Conservation (phyloP, 2,797 vertebrate species). For the Psittacula echo region DNA sequence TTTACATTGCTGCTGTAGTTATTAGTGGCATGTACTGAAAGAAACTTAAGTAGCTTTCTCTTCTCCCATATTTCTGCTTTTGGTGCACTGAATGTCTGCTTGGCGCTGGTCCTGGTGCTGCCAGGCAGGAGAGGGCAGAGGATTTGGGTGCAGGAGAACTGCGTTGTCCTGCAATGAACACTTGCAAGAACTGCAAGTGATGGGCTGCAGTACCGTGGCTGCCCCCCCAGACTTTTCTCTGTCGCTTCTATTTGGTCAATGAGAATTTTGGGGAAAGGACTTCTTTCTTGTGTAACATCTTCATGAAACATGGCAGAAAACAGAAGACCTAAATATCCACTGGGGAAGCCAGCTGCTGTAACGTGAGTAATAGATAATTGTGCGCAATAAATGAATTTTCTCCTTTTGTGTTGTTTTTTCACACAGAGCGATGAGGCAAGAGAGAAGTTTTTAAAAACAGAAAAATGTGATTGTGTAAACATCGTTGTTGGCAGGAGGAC, state of each 20-base stretch:
- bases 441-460: conserved; percentile 51
- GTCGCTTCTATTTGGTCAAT: neutral
- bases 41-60: neutral
- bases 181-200: neutral
- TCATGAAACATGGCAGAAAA: neutral
- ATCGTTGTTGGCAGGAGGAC: conserved; percentile 17
- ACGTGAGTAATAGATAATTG: neutral
- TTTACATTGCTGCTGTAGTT: conserved; percentile 2
- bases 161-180: neutral
- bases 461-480: conserved; percentile 67
- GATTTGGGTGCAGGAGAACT: neutral
- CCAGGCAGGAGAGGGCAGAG: neutral
- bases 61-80: neutral
- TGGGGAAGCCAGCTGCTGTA: neutral
- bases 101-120: rapidly evolving
- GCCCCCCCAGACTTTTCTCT: neutral
- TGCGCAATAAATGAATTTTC: neutral
- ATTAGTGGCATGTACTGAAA: neutral
- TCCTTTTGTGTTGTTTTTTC: conserved; percentile 50
- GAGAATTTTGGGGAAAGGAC: neutral
- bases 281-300: neutral
- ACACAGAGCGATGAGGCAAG: conserved; percentile 50
- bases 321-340: neutral
- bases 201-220: neutral
- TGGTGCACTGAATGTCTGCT: neutral